These are phyloP conservation scores for Uloborus plumipes DNA, from an alignment of 2,888 invertebrate genomes.

Conservation along the genomic window DNA sequence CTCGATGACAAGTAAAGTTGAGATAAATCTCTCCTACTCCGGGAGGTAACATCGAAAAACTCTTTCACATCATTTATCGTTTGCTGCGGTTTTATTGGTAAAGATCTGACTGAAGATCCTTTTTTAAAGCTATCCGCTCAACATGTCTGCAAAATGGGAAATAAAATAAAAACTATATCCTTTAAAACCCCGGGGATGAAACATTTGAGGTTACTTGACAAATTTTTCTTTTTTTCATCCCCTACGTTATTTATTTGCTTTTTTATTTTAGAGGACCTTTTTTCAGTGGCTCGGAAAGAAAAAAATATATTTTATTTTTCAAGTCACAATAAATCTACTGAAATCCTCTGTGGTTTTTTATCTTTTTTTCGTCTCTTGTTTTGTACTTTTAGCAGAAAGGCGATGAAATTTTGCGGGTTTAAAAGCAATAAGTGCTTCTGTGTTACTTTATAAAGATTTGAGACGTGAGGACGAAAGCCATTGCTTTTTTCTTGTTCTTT, in stretches of 20 bases:
- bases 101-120: constrained; percentile 50
- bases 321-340: constrained; percentile 44
- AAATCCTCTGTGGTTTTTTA: constrained; percentile 35
- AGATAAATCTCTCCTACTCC: constrained; percentile 63
- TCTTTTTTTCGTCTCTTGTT: no score
- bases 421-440: constrained; percentile 26
- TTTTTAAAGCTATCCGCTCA: constrained; percentile 59
- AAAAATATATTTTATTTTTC: constrained; percentile 32
- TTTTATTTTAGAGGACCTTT: not conserved
- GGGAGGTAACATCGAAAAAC: constrained; percentile 56
- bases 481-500: no score
- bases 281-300: constrained; percentile 16
- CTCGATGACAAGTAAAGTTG: constrained; percentile 60
- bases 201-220: constrained; percentile 63
- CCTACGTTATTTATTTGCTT: not conserved
- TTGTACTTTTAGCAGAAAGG: constrained; percentile 31
- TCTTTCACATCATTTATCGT: constrained; percentile 64
- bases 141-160: constrained; percentile 29
- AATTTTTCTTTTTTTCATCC: constrained; percentile 25
- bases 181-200: constrained; percentile 61
- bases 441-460: no score
- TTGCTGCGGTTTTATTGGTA: constrained; percentile 63
- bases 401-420: constrained; percentile 61
- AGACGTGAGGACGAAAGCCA: no score
- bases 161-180: constrained; percentile 51